These are phyloP conservation scores for Temnothorax ravouxi DNA, from an alignment of 2,888 invertebrate species.

Conservation along the genomic window DNA sequence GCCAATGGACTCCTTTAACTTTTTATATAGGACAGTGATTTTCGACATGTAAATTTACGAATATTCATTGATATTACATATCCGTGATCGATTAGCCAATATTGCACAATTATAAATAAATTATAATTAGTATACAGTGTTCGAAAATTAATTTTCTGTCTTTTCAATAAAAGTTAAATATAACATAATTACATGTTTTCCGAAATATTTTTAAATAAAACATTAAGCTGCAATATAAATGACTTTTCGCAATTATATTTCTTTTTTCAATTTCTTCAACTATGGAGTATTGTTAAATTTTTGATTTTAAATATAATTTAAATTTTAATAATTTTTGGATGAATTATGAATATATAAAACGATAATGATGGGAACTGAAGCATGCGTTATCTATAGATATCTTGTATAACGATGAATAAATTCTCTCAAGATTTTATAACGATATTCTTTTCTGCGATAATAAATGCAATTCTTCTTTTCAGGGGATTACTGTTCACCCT, in stretches of 20 bases:
- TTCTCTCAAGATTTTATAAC: constrained; percentile 10
- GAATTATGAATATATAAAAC: not conserved
- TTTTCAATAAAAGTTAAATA: not conserved
- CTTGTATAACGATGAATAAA: constrained; percentile 2
- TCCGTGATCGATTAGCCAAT: not conserved
- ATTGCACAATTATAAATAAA: not conserved
- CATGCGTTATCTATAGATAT: not conserved
- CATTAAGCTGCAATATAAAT: not conserved
- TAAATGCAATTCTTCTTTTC: constrained; percentile 7
- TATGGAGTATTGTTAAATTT: constrained; percentile 3
- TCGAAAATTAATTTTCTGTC: not conserved
- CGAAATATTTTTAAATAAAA: not conserved
- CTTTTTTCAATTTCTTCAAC: not conserved
- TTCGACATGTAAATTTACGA: not conserved
- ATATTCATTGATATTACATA: not conserved
- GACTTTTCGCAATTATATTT: not conserved
- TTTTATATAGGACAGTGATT: not conserved
- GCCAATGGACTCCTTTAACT: not conserved
- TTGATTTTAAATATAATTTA: constrained; percentile 4
- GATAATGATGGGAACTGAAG: not conserved
- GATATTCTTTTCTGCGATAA: not conserved
- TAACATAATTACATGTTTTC: constrained; percentile 16
- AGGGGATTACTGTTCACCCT: not conserved
- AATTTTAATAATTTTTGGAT: constrained; percentile 17
- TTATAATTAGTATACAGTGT: not conserved